Percentiles rank a stretch among this genome's conserved stretches.
phyloP scores from a whole-genome alignment of 2,113 vertebrate species.

The Siniperca chuatsi region DNA sequence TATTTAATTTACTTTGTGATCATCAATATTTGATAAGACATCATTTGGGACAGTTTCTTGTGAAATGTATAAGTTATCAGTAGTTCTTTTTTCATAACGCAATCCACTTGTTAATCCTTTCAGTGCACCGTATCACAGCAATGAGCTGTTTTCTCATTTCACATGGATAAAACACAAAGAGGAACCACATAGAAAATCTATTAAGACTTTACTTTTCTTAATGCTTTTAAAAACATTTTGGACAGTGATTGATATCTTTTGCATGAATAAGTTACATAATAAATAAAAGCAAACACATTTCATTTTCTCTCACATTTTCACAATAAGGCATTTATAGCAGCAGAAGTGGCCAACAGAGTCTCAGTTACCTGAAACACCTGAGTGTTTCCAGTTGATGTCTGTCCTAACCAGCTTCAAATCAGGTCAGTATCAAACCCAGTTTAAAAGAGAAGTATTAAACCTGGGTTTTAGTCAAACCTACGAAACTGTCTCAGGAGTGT shows the following conservation, averaged over 20 bases:
- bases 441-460: conserved; percentile 24
- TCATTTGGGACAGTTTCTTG: conserved; percentile 43
- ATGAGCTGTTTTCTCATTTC: conserved; percentile 9
- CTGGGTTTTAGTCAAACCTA: conserved; percentile 17
- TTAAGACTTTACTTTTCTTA: conserved; percentile 87
- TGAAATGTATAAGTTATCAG: conserved; percentile 43
- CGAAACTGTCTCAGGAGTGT: conserved; percentile 25
- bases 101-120: conserved; percentile 31
- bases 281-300: conserved; percentile 75
- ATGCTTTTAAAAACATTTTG: conserved; percentile 74
- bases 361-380: conserved; percentile 34
- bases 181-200: conserved; percentile 79
- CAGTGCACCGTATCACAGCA: not conserved
- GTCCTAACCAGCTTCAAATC: conserved; percentile 18
- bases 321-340: conserved; percentile 69
- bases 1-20: conserved; percentile 59
- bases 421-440: conserved; percentile 6
- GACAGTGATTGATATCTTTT: conserved; percentile 64
- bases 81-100: conserved; percentile 2
- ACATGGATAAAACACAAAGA: conserved; percentile 34
- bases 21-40: conserved; percentile 64
- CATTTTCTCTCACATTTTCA: conserved; percentile 51
- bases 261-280: conserved; percentile 82
- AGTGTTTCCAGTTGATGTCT: conserved; percentile 17
- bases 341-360: conserved; percentile 57